A percentile compares a stretch with the other conserved stretches of the same genome.
Conservation (phyloP, 2,113 vertebrate genomes). For the Pitta sordida region DNA sequence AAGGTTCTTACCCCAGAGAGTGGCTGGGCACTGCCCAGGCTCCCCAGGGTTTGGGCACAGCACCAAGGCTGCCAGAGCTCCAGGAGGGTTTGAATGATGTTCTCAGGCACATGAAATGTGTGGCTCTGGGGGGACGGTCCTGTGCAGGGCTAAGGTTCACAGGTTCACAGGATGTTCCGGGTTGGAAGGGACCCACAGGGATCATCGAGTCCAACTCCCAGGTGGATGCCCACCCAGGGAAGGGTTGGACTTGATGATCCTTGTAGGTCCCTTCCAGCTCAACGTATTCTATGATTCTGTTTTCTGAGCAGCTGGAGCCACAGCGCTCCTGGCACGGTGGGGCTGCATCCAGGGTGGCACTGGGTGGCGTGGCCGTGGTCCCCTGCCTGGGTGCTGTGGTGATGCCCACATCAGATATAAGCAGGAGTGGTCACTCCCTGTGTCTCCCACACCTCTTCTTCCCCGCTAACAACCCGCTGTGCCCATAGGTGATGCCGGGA, state of each 20-base stretch:
- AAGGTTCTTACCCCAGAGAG: not conserved
- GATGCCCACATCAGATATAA: accelerated
- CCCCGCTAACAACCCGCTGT: accelerated
- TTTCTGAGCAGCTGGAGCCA: accelerated
- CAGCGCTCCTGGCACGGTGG: accelerated
- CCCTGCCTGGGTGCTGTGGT: accelerated
- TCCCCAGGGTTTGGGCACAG: not conserved
- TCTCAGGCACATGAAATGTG: too few relatives aligned
- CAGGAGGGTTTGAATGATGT: not conserved
- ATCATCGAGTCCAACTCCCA: too few relatives aligned
- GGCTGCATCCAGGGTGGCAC: not conserved
- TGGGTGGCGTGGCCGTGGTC: accelerated
- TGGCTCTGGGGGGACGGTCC: too few relatives aligned
- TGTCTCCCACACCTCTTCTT: not conserved
- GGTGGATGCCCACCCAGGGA: too few relatives aligned
- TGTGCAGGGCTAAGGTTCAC: too few relatives aligned
- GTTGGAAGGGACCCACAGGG: too few relatives aligned
- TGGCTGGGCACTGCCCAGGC: not conserved
- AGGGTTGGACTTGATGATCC: too few relatives aligned
- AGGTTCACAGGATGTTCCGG: too few relatives aligned
- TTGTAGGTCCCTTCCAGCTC: too few relatives aligned
- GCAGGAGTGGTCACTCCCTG: not conserved
- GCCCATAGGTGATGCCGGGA: not conserved
- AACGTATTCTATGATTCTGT: not conserved
- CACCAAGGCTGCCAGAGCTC: not conserved